phyloP scores from a whole-genome alignment of 2,888 invertebrate genomes.

The Rhagophthalmus giganteus region DNA sequence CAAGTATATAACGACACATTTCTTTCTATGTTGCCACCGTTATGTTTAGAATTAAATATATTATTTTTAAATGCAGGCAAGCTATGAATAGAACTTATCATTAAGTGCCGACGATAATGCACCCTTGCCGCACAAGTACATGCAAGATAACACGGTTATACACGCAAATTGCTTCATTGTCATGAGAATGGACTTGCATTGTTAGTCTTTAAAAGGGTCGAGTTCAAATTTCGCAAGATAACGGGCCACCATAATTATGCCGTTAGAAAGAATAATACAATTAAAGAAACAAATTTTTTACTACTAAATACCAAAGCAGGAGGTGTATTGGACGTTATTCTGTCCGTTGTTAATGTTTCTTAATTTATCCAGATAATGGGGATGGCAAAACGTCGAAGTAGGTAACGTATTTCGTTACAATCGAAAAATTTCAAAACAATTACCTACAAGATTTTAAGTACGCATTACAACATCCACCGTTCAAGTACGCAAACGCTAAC shows the following conservation, averaged over 20 bases:
- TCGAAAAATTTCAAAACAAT: conserved; percentile 23
- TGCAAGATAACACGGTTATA: too few species aligned
- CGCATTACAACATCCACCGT: conserved; percentile 12
- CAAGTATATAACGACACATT: too few species aligned
- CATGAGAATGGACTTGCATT: conserved; percentile 24
- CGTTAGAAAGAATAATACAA: conserved; percentile 13
- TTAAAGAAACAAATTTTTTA: not conserved
- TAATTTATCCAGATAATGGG: conserved; percentile 3
- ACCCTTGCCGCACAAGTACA: not conserved
- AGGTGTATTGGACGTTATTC: too few species aligned
- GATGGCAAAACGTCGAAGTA: conserved; percentile 8
- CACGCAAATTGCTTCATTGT: conserved; percentile 8
- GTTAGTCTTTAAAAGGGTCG: conserved; percentile 32
- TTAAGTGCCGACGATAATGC: not conserved
- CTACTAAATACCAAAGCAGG: too few species aligned
- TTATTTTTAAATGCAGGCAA: too few species aligned
- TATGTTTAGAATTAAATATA: too few species aligned
- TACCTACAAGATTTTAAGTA: conserved; percentile 6
- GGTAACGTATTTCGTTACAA: conserved; percentile 10
- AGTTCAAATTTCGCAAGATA: conserved; percentile 35
- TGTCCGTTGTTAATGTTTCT: too few species aligned
- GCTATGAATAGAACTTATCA: too few species aligned
- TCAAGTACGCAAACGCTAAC: conserved; percentile 15
- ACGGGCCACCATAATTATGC: conserved; percentile 20
- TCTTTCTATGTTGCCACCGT: too few species aligned